Base-by-base conservation (phyloP, 2,113 vertebrate species). In the Chaetura pelagica region DNA sequence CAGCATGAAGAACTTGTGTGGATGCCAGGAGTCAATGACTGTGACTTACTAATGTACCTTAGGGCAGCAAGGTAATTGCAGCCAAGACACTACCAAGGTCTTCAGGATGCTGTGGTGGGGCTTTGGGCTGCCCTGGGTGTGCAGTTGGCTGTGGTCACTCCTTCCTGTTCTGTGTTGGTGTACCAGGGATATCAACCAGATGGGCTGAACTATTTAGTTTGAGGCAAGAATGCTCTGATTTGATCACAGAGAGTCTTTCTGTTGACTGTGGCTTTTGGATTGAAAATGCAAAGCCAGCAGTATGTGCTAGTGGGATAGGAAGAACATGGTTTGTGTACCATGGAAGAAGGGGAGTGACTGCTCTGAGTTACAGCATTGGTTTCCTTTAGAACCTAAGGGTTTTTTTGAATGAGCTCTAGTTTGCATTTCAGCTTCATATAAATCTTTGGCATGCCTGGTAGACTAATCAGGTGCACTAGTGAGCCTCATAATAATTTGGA, bases 11-110 rank as follows among this genome's bases (percentile, higher is more conserved):
- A 99, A 63, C 98, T 99, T 57, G 99, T 99, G 55, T 99, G 99
- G 99, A 99, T 99, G 99, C 99, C 99, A 1, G 99, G 99, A 71
- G 99, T 99, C 95, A 99, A 99, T 23, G 99, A 99, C 98, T 99
- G 99, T 91, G 99, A 99, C 98, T 98, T 99, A 94, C 99, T 99
- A 34, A 99, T 99, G 99, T 99, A 99, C 98, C 98, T 99, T 94
- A 98, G 99, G 97, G 99, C 99, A 88, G 99, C 99, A 90, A 99
- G 99, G 99, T 99, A 97, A 99, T 22, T 20, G 6, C 42, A 32
- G 16, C 57, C 63, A 2, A 5, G 19, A 7, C 4, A 13, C 19
- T 15, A 2, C 49, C 6, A 0, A 0, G 2, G 40, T 23, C 75
- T 49, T 9, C 1, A 44, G 42, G 16, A 8, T 4, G 34, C 49